Percentiles rank a stretch among this genome's conserved stretches.
Evolutionary conservation across 1,140 invertebrate species (phyloP).

Genomic region (Drosophila ficusphila): DNA sequence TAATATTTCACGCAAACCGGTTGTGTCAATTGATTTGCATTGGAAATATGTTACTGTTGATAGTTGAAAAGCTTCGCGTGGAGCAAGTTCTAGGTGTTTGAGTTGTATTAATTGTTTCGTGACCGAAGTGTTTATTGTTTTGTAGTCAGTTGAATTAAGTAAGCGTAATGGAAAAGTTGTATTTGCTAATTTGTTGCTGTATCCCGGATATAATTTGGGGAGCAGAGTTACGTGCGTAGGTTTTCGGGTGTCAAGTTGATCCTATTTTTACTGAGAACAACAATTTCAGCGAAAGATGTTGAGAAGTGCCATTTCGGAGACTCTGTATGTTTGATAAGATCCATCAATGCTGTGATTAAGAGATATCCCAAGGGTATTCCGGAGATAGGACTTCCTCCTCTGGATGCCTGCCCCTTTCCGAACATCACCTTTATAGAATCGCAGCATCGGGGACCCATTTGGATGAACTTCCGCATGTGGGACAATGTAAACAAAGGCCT

Average conservation of each 20-base stretch:
- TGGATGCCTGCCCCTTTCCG: conserved; percentile 16
- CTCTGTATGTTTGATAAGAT: conserved; percentile 32
- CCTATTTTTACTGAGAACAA: background rate
- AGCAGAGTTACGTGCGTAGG: conserved; percentile 19
- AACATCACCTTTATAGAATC: conserved; percentile 13
- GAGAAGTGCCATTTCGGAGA: conserved; percentile 56
- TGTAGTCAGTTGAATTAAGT: background rate
- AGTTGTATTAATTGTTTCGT: conserved; percentile 7
- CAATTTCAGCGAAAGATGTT: conserved; percentile 45
- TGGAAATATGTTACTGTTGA: background rate
- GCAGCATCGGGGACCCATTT: conserved; percentile 24
- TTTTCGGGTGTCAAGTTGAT: background rate
- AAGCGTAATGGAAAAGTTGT: conserved; percentile 4
- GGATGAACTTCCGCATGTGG: conserved; percentile 37
- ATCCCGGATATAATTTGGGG: background rate
- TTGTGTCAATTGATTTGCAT: conserved; percentile 18
- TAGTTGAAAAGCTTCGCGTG: conserved; percentile 6
- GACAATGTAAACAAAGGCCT: conserved; percentile 19
- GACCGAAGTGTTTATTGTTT: conserved; percentile 11
- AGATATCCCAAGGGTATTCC: conserved; percentile 58
- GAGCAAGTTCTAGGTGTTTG: conserved; percentile 18
- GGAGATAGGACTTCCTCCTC: conserved; percentile 44
- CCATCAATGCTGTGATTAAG: conserved; percentile 46
- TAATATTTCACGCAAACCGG: conserved; percentile 25
- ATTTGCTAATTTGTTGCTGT: background rate